Percentiles rank a stretch among this genome's conserved stretches.
phyloP scores from a whole-genome alignment of 2,888 invertebrate genomes.

The Sminthurides aquaticus region DNA sequence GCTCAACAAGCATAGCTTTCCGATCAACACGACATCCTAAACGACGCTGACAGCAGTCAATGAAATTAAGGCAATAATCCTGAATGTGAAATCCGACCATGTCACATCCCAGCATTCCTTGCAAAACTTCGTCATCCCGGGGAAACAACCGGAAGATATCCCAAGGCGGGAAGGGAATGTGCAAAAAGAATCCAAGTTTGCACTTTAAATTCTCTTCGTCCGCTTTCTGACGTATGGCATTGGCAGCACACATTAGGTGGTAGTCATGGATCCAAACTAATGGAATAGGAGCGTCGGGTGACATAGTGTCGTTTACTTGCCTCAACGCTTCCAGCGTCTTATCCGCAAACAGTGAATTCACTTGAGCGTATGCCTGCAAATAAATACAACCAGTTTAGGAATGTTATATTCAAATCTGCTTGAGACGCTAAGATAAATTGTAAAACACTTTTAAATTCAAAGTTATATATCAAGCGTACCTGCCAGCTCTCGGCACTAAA shows the following conservation, averaged over 20 bases:
- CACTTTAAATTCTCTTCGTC: conserved; percentile 69
- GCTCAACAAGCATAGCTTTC: conserved; percentile 76
- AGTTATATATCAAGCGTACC: conserved; percentile 41
- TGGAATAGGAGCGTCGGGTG: conserved; percentile 56
- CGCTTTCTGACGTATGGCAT: conserved; percentile 76
- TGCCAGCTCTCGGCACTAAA: conserved; percentile 74
- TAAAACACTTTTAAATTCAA: not conserved
- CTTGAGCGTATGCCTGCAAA: conserved; percentile 62
- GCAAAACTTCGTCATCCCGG: conserved; percentile 87
- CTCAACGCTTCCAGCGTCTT: conserved; percentile 64
- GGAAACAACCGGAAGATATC: conserved; percentile 84
- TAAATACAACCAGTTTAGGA: conserved; percentile 3
- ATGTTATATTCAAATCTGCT: not conserved
- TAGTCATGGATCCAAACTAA: conserved; percentile 93
- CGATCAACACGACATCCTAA: conserved; percentile 76
- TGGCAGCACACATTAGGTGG: conserved; percentile 85
- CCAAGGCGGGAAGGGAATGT: conserved; percentile 92
- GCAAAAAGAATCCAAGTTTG: conserved; percentile 84
- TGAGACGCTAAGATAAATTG: no score
- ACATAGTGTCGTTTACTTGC: conserved; percentile 51
- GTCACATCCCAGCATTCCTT: conserved; percentile 85
- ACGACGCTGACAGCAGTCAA: conserved; percentile 80
- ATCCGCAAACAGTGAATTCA: conserved; percentile 74
- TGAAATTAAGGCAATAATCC: conserved; percentile 83
- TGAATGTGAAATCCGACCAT: conserved; percentile 89